Evolutionary conservation across 2,113 vertebrate genomes (phyloP), one percentile per base, ranked within the genome.

Genomic region (Nicator chloris): DNA sequence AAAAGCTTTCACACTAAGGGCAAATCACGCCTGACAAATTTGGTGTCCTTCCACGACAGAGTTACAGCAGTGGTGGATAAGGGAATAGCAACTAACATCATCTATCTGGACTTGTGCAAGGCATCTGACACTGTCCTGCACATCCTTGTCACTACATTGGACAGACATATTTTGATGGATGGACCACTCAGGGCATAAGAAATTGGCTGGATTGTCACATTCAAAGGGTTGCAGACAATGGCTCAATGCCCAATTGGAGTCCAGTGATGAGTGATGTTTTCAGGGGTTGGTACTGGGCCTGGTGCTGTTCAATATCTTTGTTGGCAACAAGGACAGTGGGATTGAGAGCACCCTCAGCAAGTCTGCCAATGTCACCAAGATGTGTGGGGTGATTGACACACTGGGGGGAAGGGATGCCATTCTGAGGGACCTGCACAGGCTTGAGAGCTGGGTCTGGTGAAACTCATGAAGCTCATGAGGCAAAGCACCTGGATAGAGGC

Each of bases 321-420:
- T 4, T 61, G 31, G 40, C 0, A 6, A 63, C 35, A 76, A 26
- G 40, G 47, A 35, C 49, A 54, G 49, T 13, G 35, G 31, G 15
- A 69, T 19, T 76, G 30, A 63, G 54, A 11, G 14, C 47, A 54
- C 7, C 11, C n/a, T 69, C 61, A 18, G 69, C 24, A 45, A 30
- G 30, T 35, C 21, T 61, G 11, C 30, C 3, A 2, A 13, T 8
- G 15, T 35, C 47, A 54, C 31, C 49, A 31, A 19, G 49, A 18
- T 42, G 47, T 63, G 79, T 47, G 40, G 17, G 69, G 53, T 0
- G 0, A 11, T 0, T 75, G 54, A 40, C 14, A 27, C 2, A 4
- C 20, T 21, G 5, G 0, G 13, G n/a, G 21, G 10, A 47, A 54
- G 30, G n/a, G 8, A 54, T 69, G 30, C 17, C 54, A 49, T 19